Base-by-base conservation (phyloP, 2,888 invertebrate genomes). In the Seira ritae region DNA sequence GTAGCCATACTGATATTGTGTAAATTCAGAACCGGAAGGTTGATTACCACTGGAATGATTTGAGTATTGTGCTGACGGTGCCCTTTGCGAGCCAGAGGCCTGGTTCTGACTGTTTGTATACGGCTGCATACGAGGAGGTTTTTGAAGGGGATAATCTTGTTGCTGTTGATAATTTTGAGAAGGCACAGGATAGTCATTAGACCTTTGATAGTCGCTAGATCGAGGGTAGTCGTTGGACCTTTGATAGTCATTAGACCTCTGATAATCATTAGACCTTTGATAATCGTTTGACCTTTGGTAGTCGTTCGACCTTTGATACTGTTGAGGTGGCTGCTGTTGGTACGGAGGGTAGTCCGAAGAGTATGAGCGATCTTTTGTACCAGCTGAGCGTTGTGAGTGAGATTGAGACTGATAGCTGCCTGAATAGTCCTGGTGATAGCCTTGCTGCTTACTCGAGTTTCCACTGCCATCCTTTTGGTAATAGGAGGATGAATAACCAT, bases 1-100 rank as follows among this genome's bases (percentile, higher is more conserved):
- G 65, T 55, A 79, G 15, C 84, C 84, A 19, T 84, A 84, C 19
- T 84, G 84, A 73, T 84, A 79, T 12, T 84, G 84, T 4, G 17
- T 66, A 23, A 75, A 79, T 20, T 84, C 84, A 17, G 65, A 22
- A 6, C 46, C 10, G 10, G 65, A 24, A 24, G 22, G 68, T 6
- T 66, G 60, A 23, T 67, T 62, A 62, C 62, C 3, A 71, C 79
- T 50, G 24, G 84, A 75, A 17, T 73, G 76, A 12, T 72, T 71
- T 42, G 69, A 6, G 46, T 72, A 82, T 24, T 82, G 71, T 12
- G 66, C 31, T 19, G n/a, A 60, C 0, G 66, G 22, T 37, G 65
- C 50, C 15, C 37, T 24, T 19, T 22, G n/a, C 12, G 23, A 20
- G 4, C 71, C 69, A 20, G 69, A 50, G 1, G 74, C 80, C 8